Conservation (phyloP, 1,140 invertebrate genomes). For the Acyrthosiphon pisum region DNA sequence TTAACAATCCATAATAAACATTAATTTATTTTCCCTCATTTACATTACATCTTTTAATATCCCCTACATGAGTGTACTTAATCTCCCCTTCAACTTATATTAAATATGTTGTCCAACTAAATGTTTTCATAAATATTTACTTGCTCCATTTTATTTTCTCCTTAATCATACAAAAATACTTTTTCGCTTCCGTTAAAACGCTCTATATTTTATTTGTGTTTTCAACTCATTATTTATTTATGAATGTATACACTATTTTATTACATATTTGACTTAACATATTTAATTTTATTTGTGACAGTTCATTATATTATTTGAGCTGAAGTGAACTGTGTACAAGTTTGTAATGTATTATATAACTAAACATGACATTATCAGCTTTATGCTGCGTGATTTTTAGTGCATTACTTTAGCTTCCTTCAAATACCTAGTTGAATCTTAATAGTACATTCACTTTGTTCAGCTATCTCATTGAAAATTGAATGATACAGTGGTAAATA, state of each 20-base stretch:
- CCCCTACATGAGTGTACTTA: neutral
- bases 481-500: neutral
- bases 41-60: neutral
- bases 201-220: no score
- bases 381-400: neutral
- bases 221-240: neutral
- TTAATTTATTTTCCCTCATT: neutral
- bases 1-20: neutral
- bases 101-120: neutral
- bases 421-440: no score
- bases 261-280: neutral
- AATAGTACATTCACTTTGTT: no score
- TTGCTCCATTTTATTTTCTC: neutral
- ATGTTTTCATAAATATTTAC: neutral
- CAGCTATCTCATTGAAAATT: neutral
- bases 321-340: no score
- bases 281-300: neutral
- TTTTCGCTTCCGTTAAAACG: neutral
- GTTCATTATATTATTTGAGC: no score
- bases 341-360: no score
- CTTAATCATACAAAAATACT: neutral
- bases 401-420: neutral
- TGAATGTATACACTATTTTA: no score
- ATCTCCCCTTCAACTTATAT: neutral
- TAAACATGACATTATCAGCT: neutral